Base-by-base conservation (phyloP, 2,888 invertebrate genomes). In the Xestoiulus laeticollis region DNA sequence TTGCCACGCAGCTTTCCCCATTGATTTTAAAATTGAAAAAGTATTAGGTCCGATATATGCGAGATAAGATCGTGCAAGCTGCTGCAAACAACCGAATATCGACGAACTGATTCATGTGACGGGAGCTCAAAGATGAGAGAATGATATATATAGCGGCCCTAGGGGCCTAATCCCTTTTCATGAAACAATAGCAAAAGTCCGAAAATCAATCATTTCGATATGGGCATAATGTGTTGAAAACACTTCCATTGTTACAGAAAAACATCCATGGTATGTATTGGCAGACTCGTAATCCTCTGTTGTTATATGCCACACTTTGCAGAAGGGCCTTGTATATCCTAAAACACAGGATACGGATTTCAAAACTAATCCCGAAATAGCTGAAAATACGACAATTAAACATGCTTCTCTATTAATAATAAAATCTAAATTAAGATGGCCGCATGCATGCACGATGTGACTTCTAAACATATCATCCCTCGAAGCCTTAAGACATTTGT, bases 1-100 rank as follows among this genome's bases (percentile, higher is more conserved):
- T 68, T 68, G 68, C 68, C 68, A 68, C 68, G 68, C 68, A 68
- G 68, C 68, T 22, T 1, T 68, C 68, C 68, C 68, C 68, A 68
- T 68, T 68, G 68, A 68, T 68, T 68, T 68, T 68, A 68, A 68
- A 68, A 68, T 68, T 68, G 68, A 68, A 68, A 68, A 68, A 68
- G 68, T 68, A 68, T 68, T 68, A 68, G 68, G 68, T 68, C 68
- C 68, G 68, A 68, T 68, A 68, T 22, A 68, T 22, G 68, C 68
- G 68, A 68, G 68, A 68, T 68, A 68, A 68, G 26, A 68, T 68
- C 68, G 68, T 26, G 68, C 68, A 68, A 68, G 68, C 68, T 68
- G 68, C 68, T 68, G 68, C 68, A 68, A 68, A 68, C 68, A 68
- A 22, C 68, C 68, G 68, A 68, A 68, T 68, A 68, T 68, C 68